A percentile compares a stretch with the other conserved stretches of the same genome.
phyloP scores from a whole-genome alignment of 2,888 invertebrate genomes.

The Aleiodes leptofemur region DNA sequence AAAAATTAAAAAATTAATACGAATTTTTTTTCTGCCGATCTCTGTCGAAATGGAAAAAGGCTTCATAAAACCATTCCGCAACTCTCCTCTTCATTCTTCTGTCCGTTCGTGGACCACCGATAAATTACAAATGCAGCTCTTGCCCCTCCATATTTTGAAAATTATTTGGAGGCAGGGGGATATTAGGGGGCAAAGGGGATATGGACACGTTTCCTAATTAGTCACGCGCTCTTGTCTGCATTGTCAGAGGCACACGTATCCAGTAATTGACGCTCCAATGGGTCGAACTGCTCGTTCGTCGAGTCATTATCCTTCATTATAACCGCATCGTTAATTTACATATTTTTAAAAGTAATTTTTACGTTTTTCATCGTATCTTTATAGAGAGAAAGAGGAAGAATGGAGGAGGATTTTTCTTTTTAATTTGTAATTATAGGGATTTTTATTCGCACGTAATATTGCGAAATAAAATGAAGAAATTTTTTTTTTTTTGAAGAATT shows the following conservation, averaged over 20 bases:
- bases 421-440: not conserved
- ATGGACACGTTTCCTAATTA: conserved; percentile 41
- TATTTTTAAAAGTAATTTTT: conserved; percentile 6
- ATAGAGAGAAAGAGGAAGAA: not conserved
- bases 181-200: not conserved
- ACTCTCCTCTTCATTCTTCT: conserved; percentile 40
- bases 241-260: conserved; percentile 37
- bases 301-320: conserved; percentile 44
- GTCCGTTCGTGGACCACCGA: not conserved
- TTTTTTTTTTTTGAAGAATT: too few species aligned
- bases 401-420: not conserved
- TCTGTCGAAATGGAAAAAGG: too few species aligned
- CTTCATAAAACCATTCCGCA: too few species aligned
- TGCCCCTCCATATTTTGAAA: conserved; percentile 13
- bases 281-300: conserved; percentile 34
- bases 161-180: not conserved
- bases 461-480: too few species aligned
- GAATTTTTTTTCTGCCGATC: too few species aligned
- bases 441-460: too few species aligned
- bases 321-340: conserved; percentile 14
- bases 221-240: conserved; percentile 25
- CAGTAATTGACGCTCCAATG: conserved; percentile 39
- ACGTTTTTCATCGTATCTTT: not conserved
- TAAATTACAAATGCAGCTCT: conserved; percentile 37
- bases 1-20: too few species aligned